Evolutionary conservation across 2,113 vertebrate species (phyloP), one percentile per base, ranked within the genome.

Genomic region (Toxotes chatareus): DNA sequence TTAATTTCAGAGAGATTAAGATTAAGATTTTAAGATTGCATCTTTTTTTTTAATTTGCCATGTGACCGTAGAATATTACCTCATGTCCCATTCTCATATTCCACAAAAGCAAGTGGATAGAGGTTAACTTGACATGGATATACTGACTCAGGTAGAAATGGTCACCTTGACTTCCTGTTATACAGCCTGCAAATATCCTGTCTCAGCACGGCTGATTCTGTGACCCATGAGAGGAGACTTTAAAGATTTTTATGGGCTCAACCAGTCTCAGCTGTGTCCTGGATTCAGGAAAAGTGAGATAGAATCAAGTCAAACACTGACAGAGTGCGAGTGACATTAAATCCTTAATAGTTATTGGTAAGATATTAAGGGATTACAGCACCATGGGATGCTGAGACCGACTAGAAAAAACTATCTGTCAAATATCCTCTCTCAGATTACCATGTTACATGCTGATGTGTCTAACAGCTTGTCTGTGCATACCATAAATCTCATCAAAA

Each of bases 341-440:
- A 90, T 86, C 89, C 90, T 89, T 91, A 91, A 93, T 90, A 87
- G 93, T 92, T 93, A 94, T 93, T 93, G 90, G 88, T 90, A 70
- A 80, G 82, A 93, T 93, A 91, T 92, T 93, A 93, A 85, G 75
- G 93, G 91, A 93, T 93, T 93, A 93, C 77, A 75, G 82, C 86
- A 53, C 78, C 70, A 59, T 84, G 59, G 89, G 81, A 79, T 86
- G 69, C 80, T 68, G 68, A 85, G 61, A 70, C 74, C 47, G 5
- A 91, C 89, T 72, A 88, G 78, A 57, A 90, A 57, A 90, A 89
- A 82, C 60, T 82, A 87, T 79, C 87, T 87, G 89, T 92, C 92
- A 92, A 88, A 90, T 60, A 84, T 82, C 80, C 79, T 79, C 74
- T 65, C 72, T 76, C 70, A 92, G 90, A 93, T 93, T 91, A 93